Evolutionary conservation across 2,888 invertebrate genomes (phyloP), one percentile per base, ranked within the genome.

Genomic region (Drosophila infuscata): DNA sequence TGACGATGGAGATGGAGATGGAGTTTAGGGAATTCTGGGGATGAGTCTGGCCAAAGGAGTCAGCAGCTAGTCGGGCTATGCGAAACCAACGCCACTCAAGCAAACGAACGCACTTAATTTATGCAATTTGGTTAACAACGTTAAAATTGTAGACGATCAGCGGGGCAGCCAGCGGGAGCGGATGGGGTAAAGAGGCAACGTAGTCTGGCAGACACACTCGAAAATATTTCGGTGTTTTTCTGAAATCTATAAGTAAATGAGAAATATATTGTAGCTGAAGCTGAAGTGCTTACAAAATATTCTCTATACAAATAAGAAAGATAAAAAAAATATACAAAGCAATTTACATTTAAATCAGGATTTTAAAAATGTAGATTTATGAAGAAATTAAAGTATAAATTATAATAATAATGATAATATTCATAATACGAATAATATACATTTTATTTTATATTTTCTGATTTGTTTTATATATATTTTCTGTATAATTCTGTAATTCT

Each of bases 81-180:
- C 68, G 68, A 79, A 79, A 80, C 82, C 76, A 72, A 66, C 73
- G 83, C 81, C 88, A 88, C 83, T 90, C 86, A 83, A 87, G 83
- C 89, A 88, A 81, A 83, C 90, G 89, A 89, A 89, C 88, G 89
- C 91, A 91, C 91, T 91, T 92, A 92, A 91, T 91, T 91, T 91
- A 90, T 90, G 92, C 92, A 92, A 92, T 92, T 92, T 91, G 89
- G 89, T 91, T 91, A 91, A 91, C 91, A 91, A 90, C 91, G 87
- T 89, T 91, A 83, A 87, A 89, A 91, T 90, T 88, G 89, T 82
- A 88, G 87, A 84, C 80, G 63, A 62, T n/a, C 20, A 49, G 57
- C 29, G 54, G 15, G 48, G 51, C 48, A 11, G 9, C 25, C 25
- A 25, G 41, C 25, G 54, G 32, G n/a, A 30, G 30, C 11, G 59